These are phyloP conservation scores for Petrocephalus schoutedeni DNA, from an alignment of 2,797 vertebrate genomes.

Conservation along the genomic window DNA sequence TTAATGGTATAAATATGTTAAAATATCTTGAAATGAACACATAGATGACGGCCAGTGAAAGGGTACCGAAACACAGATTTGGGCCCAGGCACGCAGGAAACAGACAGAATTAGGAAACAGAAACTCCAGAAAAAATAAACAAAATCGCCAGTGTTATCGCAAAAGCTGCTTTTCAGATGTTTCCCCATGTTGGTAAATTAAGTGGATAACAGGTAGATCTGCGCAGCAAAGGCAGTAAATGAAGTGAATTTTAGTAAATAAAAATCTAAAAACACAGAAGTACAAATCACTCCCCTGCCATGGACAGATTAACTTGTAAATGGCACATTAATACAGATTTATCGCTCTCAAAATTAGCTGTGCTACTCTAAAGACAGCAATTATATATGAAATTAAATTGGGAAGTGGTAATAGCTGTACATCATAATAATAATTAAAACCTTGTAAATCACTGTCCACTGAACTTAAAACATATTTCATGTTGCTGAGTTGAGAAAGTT, in stretches of 20 bases:
- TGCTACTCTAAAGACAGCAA: not conserved
- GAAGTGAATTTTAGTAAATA: not conserved
- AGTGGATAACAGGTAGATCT: not conserved
- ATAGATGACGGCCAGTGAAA: not conserved
- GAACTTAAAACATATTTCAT: not conserved
- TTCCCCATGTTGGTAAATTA: not conserved
- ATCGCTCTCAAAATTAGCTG: slow-evolving; percentile 2
- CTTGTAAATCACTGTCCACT: not conserved
- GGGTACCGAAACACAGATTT: not conserved
- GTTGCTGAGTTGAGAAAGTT: not conserved
- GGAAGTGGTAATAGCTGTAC: not conserved
- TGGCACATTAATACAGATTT: not conserved
- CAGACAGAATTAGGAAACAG: not conserved
- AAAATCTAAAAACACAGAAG: not conserved
- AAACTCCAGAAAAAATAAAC: not conserved
- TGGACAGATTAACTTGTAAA: not conserved
- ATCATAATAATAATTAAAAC: not conserved
- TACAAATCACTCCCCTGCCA: not conserved
- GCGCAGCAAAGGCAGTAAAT: not conserved
- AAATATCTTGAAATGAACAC: not conserved
- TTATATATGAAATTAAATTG: not conserved
- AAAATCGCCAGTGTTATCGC: not conserved
- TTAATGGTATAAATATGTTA: not conserved
- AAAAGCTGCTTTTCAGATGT: not conserved
- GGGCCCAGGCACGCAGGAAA: not conserved